These are phyloP conservation scores for Elgonia sp. DNA, from an alignment of 2,888 invertebrate genomes.

Conservation along the genomic window DNA sequence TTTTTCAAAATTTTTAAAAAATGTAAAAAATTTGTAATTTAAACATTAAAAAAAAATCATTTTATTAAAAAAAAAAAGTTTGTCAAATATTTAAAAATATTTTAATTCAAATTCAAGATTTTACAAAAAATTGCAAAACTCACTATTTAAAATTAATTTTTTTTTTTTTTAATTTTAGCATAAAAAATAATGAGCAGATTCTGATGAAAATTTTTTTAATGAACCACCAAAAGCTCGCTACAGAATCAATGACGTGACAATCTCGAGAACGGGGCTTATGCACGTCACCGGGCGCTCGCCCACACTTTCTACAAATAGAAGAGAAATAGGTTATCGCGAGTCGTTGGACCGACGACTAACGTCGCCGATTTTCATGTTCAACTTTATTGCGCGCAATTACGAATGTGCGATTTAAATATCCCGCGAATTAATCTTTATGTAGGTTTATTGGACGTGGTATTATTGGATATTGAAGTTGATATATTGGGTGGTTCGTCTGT, in stretches of 20 bases:
- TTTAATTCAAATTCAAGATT: too few relatives aligned
- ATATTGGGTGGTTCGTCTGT: slow-evolving; percentile 13
- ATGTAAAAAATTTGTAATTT: too few relatives aligned
- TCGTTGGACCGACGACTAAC: slow-evolving; percentile 72
- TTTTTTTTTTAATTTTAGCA: too few relatives aligned
- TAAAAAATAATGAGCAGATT: too few relatives aligned
- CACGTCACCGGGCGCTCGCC: slow-evolving; percentile 76
- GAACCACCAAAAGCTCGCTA: slow-evolving; percentile 29
- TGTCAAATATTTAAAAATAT: too few relatives aligned
- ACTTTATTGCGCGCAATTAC: slow-evolving; percentile 69
- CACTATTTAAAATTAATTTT: too few relatives aligned
- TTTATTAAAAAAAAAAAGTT: too few relatives aligned
- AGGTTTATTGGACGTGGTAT: slow-evolving; percentile 47
- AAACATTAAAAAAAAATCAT: too few relatives aligned
- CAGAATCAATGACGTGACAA: slow-evolving; percentile 61
- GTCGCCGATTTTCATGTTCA: slow-evolving; percentile 62
- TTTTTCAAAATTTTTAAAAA: too few relatives aligned
- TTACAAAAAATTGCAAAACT: too few relatives aligned
- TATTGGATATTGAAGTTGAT: slow-evolving; percentile 15
- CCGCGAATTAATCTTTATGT: slow-evolving; percentile 49
- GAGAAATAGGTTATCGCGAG: slow-evolving; percentile 77
- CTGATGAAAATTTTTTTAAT: background rate
- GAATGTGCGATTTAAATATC: slow-evolving; percentile 51
- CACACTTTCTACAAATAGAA: slow-evolving; percentile 79
- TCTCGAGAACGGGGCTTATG: slow-evolving; percentile 39